phyloP scores from a whole-genome alignment of 2,113 vertebrate species.

The Hydropotes inermis region DNA sequence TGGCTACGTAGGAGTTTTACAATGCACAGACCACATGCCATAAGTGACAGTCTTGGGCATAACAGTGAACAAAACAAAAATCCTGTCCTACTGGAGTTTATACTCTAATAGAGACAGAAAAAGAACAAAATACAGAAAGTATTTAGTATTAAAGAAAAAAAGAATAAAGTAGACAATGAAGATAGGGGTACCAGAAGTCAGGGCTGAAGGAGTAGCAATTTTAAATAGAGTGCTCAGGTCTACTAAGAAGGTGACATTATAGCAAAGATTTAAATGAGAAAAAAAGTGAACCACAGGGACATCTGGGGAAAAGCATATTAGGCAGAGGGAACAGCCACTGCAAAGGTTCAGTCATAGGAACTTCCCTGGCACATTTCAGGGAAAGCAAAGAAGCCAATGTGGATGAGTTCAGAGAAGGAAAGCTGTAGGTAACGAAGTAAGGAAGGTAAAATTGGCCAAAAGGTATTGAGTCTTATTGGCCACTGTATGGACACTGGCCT shows the following conservation, averaged over 20 bases:
- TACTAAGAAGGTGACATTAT: background rate
- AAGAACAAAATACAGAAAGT: background rate
- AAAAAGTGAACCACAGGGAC: background rate
- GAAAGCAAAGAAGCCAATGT: background rate
- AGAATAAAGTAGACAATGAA: background rate
- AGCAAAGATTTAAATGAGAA: background rate
- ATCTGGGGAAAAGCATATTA: background rate
- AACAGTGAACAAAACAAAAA: background rate
- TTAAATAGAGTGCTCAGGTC: background rate
- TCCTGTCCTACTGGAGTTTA: background rate
- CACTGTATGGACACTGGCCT: background rate
- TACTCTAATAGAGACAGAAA: background rate
- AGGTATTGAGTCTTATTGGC: background rate
- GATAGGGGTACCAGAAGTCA: background rate
- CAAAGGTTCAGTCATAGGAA: background rate
- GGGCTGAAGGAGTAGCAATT: background rate
- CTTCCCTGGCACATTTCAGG: background rate
- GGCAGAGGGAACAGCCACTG: background rate
- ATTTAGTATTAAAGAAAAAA: background rate
- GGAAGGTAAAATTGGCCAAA: background rate
- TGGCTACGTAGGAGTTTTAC: background rate
- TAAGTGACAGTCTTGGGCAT: background rate
- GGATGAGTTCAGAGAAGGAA: background rate
- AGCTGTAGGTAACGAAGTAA: background rate
- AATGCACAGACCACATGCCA: background rate